phyloP scores from a whole-genome alignment of 92 coral and sea anemone genomes.

The Anthopleura xanthogrammica region DNA sequence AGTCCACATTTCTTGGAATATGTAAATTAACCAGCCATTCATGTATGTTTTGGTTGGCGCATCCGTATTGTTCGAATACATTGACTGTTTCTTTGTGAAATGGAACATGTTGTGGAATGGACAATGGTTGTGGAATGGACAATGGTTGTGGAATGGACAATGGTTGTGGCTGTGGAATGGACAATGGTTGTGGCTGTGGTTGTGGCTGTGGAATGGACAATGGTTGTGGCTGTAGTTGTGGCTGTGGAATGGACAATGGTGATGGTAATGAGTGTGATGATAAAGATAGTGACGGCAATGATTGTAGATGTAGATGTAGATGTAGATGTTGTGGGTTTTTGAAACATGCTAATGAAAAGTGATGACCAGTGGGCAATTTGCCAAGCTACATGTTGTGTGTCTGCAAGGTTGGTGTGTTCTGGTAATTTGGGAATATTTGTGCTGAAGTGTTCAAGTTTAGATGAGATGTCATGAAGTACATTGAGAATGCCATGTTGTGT shows the following conservation, averaged over 20 bases:
- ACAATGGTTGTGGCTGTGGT: background rate
- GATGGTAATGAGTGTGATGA: no score
- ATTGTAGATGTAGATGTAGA: no score
- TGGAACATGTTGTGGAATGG: background rate
- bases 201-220: background rate
- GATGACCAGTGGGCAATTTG: slow-evolving; percentile 17
- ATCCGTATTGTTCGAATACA: background rate
- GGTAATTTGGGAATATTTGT: slow-evolving; percentile 2
- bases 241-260: no score
- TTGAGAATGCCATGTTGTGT: background rate
- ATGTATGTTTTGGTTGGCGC: background rate
- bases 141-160: background rate
- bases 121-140: no score
- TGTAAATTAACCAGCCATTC: slow-evolving; percentile 3
- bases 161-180: background rate
- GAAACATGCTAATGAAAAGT: slow-evolving; percentile 7
- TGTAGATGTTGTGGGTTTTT: background rate
- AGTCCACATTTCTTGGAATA: slow-evolving; percentile 2
- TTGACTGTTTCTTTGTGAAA: background rate
- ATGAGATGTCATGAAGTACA: slow-evolving; percentile 10
- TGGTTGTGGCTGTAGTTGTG: no score
- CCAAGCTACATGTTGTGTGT: slow-evolving; percentile 13
- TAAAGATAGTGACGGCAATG: no score
- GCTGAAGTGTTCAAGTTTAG: slow-evolving; percentile 11
- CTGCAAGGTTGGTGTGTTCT: background rate